phyloP scores from a whole-genome alignment of 2,113 vertebrate species.

The Synchiropus splendidus region DNA sequence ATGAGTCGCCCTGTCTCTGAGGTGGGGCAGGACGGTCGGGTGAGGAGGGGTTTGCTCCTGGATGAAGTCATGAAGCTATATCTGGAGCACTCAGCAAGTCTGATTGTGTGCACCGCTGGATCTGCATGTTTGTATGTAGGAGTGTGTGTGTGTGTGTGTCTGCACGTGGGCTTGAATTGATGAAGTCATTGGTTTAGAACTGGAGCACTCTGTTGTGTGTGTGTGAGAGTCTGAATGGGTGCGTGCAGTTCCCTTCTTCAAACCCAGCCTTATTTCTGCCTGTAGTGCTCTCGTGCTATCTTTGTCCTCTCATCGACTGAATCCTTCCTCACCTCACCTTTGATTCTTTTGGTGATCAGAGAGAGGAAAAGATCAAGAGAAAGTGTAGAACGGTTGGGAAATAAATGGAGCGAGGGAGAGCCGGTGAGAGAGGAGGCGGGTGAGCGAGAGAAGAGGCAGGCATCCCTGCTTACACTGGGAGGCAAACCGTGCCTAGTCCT shows the following conservation, averaged over 20 bases:
- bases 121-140: conserved; percentile 5
- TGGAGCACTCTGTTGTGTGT: conserved; percentile 22
- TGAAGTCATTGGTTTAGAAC: conserved; percentile 51
- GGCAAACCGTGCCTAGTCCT: conserved; percentile 8
- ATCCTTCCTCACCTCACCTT: conserved; percentile 22
- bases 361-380: conserved; percentile 17
- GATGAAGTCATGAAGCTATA: conserved; percentile 64
- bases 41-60: conserved; percentile 3
- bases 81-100: conserved; percentile 63
- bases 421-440: conserved; percentile 20
- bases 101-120: conserved; percentile 11
- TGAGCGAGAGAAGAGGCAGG: conserved; percentile 9
- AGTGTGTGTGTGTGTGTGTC: conserved; percentile 1
- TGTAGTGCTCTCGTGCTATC: conserved; percentile 32
- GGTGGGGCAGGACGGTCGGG: conserved; percentile 10
- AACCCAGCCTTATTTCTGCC: conserved; percentile 41
- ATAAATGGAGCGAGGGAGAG: conserved; percentile 14
- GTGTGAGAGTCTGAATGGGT: conserved; percentile 22
- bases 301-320: conserved; percentile 38
- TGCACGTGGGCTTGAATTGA: conserved; percentile 17
- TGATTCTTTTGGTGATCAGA: conserved; percentile 9
- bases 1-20: conserved; percentile 38
- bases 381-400: conserved; percentile 13
- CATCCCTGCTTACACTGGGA: conserved; percentile 22
- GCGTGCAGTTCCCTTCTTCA: conserved; percentile 44